Conservation (phyloP, 1,140 invertebrate species). For the Cotesia typhae region DNA sequence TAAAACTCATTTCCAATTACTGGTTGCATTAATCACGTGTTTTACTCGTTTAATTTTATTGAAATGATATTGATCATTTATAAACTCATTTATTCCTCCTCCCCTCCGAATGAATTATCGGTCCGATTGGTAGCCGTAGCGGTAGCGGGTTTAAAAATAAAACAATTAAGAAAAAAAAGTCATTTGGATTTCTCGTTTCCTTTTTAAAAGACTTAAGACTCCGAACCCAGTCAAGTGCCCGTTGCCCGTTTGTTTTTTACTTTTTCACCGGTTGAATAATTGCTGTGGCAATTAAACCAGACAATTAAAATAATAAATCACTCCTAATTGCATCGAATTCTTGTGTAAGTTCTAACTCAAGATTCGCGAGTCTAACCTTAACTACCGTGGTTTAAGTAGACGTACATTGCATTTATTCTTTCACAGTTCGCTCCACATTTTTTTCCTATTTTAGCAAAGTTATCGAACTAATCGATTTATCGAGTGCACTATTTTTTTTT, state of each 20-base stretch:
- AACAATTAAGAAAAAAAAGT: no score
- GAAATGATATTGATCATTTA: not conserved
- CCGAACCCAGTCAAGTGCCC: not conserved
- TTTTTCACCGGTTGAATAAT: slow-evolving; percentile 41
- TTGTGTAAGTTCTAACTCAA: slow-evolving; percentile 21
- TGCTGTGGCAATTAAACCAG: slow-evolving; percentile 42
- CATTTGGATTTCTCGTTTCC: not conserved
- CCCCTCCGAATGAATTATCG: not conserved
- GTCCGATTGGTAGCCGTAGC: not conserved
- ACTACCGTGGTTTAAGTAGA: not conserved
- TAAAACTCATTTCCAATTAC: no score
- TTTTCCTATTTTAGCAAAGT: slow-evolving; percentile 4
- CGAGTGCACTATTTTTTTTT: not conserved
- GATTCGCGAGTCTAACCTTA: slow-evolving; percentile 15
- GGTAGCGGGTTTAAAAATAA: no score
- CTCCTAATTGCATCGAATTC: slow-evolving; percentile 43
- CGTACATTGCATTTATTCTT: slow-evolving; percentile 8
- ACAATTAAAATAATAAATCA: slow-evolving; percentile 51
- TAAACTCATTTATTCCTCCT: not conserved
- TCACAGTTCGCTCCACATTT: not conserved
- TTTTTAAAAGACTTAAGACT: no score
- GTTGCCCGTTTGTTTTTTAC: not conserved
- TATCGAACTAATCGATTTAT: slow-evolving; percentile 14
- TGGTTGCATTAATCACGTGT: no score
- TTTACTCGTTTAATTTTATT: not conserved